Evolutionary conservation across 2,113 vertebrate species (phyloP).

Genomic region (Dolichotis patagonum): DNA sequence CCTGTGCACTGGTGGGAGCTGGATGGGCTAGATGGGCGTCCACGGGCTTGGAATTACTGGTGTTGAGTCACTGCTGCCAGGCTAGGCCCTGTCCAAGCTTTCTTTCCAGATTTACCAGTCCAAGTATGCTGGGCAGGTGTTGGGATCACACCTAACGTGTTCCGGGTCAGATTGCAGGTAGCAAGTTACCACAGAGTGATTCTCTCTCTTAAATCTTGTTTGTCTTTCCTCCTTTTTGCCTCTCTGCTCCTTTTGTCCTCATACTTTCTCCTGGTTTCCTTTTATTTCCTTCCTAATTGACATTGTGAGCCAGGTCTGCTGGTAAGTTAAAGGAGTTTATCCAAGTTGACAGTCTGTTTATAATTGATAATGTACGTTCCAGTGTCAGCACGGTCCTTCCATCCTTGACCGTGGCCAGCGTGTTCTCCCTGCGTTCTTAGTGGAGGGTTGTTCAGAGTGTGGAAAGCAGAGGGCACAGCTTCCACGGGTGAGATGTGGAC

Average conservation of each 20-base stretch:
- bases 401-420: conserved; percentile 6
- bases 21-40: background rate
- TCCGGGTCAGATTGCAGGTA: background rate
- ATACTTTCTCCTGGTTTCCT: background rate
- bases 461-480: background rate
- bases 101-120: background rate
- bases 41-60: background rate
- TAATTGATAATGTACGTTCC: conserved; percentile 61
- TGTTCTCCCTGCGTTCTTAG: conserved; percentile 59
- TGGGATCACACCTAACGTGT: background rate
- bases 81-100: background rate
- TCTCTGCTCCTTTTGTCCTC: background rate
- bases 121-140: background rate
- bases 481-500: background rate
- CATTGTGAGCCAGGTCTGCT: conserved; percentile 50
- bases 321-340: conserved; percentile 68
- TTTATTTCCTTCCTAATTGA: conserved; percentile 50
- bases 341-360: conserved; percentile 73
- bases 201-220: background rate
- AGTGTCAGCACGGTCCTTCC: conserved; percentile 26
- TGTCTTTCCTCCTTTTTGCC: background rate
- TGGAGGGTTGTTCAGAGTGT: background rate
- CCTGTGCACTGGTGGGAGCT: background rate
- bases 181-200: background rate
- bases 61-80: background rate